Evolutionary conservation across 1,140 invertebrate species (phyloP).

Genomic region (Eriocheir sinensis): DNA sequence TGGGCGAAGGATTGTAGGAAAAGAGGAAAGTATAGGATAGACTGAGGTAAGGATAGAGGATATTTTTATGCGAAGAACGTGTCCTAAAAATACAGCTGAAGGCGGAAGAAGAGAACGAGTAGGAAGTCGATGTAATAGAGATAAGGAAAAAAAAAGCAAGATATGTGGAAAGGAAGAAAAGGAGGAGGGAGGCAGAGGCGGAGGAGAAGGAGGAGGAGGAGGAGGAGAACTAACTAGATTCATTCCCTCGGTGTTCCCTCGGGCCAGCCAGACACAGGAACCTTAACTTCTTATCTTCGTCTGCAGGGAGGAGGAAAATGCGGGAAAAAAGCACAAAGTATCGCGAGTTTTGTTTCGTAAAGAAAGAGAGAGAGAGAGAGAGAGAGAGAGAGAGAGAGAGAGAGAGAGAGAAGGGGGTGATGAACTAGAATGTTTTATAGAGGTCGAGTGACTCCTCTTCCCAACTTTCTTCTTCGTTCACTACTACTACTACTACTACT

Average conservation of each 20-base stretch:
- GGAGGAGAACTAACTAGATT: constrained; percentile 18
- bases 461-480: too few relatives aligned
- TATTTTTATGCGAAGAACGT: too few relatives aligned
- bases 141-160: too few relatives aligned
- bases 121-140: too few relatives aligned
- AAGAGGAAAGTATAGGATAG: too few relatives aligned
- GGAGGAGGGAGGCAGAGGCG: background rate
- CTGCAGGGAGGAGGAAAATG: constrained; percentile 23
- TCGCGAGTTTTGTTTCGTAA: background rate
- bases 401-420: background rate
- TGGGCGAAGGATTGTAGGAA: too few relatives aligned
- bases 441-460: background rate
- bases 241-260: background rate
- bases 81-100: too few relatives aligned
- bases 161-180: too few relatives aligned
- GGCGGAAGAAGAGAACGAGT: too few relatives aligned
- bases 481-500: too few relatives aligned
- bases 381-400: background rate
- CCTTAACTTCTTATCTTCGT: constrained; percentile 13
- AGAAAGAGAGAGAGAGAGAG: background rate
- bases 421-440: background rate
- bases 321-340: constrained; percentile 10
- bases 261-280: background rate
- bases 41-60: too few relatives aligned
- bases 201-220: background rate